phyloP scores from a whole-genome alignment of 2,113 vertebrate genomes.

The Bungarus multicinctus region DNA sequence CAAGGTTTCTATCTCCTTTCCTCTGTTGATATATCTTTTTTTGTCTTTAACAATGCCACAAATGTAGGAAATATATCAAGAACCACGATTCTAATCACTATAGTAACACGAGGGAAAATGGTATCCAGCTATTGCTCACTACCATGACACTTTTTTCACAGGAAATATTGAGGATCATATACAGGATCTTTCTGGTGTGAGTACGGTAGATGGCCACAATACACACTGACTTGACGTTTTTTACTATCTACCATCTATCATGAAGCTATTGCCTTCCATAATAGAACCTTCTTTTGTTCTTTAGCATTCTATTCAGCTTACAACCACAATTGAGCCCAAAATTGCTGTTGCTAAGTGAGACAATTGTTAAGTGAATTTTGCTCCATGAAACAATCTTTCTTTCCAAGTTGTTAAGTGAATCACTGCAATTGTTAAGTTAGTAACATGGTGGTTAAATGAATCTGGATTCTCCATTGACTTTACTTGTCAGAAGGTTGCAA shows the following conservation, averaged over 20 bases:
- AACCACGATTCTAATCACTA: no score
- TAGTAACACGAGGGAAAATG: background rate
- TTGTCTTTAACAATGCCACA: background rate
- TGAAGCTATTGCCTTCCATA: background rate
- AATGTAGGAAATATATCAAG: background rate
- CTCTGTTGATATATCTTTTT: background rate
- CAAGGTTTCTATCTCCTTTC: background rate
- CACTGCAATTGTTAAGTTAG: background rate
- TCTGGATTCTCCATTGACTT: no score
- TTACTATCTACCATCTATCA: background rate
- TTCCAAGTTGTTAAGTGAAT: background rate
- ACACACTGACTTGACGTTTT: background rate
- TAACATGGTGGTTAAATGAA: background rate
- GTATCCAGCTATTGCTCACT: background rate
- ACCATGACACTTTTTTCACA: background rate
- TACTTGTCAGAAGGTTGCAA: no score
- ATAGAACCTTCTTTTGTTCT: background rate
- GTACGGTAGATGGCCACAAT: background rate
- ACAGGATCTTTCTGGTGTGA: background rate
- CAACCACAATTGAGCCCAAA: no score
- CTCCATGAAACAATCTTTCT: background rate
- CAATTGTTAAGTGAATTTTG: background rate
- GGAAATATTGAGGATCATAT: background rate
- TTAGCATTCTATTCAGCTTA: background rate
- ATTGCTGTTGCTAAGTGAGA: background rate